Percentiles rank a stretch among this genome's conserved stretches.
Evolutionary conservation across 2,888 invertebrate genomes (phyloP).

Genomic region (Oegoconia quadripuncta): DNA sequence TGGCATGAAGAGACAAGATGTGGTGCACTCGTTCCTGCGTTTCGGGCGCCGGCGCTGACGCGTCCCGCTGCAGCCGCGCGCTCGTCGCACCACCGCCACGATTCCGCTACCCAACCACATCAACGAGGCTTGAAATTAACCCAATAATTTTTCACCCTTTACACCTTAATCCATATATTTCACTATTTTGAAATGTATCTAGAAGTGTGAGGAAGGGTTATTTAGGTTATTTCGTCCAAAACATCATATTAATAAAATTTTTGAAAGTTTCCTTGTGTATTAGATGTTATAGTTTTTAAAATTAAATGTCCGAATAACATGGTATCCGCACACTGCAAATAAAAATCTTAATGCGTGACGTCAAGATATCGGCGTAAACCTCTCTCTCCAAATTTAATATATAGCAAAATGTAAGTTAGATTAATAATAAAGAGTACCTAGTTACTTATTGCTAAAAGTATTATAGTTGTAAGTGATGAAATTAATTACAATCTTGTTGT

Average conservation of each 20-base stretch:
- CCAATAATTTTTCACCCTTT: not conserved
- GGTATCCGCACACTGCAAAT: conserved; percentile 43
- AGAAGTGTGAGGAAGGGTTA: conserved; percentile 6
- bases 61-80: conserved; percentile 28
- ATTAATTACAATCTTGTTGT: conserved; percentile 66
- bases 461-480: conserved; percentile 55
- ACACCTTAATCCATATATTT: not conserved
- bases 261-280: conserved; percentile 30
- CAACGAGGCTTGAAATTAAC: conserved; percentile 21
- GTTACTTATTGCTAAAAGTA: conserved; percentile 55
- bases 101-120: conserved; percentile 25
- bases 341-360: conserved; percentile 14
- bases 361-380: conserved; percentile 38
- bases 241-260: conserved; percentile 36
- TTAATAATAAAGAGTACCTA: conserved; percentile 39
- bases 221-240: conserved; percentile 60
- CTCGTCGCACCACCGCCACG: conserved; percentile 24
- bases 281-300: conserved; percentile 15
- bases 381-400: conserved; percentile 58
- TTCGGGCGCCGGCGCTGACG: conserved; percentile 89
- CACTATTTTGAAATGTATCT: no score
- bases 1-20: conserved; percentile 91
- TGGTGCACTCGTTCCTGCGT: conserved; percentile 93
- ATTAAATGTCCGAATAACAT: conserved; percentile 18
- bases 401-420: conserved; percentile 35